phyloP scores from a whole-genome alignment of 2,113 vertebrate species.

The Ibidorhyncha struthersii region DNA sequence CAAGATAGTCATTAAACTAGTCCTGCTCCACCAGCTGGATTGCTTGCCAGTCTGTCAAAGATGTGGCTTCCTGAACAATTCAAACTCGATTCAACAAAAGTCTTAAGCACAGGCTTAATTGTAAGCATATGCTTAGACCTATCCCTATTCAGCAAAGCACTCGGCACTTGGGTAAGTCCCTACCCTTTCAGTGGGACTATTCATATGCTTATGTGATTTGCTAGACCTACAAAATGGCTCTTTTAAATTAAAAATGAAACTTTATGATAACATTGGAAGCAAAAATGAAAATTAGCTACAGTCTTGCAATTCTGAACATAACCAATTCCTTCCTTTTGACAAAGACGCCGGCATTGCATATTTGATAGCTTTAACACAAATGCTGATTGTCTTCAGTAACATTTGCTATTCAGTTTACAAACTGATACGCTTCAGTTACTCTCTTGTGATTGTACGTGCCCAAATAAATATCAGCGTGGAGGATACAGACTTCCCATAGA shows the following conservation, averaged over 20 bases:
- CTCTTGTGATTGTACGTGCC: conserved; percentile 45
- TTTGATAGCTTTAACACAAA: conserved; percentile 14
- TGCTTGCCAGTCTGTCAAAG: conserved; percentile 9
- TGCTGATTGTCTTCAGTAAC: conserved; percentile 57
- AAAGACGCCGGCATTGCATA: neutral
- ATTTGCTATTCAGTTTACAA: neutral
- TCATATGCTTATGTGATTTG: conserved; percentile 56
- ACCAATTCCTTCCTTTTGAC: conserved; percentile 13
- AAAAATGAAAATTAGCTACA: conserved; percentile 42
- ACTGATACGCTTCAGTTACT: conserved; percentile 10
- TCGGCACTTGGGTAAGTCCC: neutral
- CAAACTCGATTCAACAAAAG: conserved; percentile 20
- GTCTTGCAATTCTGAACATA: conserved; percentile 27
- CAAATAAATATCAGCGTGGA: conserved; percentile 45
- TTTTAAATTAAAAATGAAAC: conserved; percentile 41
- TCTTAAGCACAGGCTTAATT: conserved; percentile 51
- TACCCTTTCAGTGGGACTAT: conserved; percentile 14
- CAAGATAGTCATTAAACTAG: conserved; percentile 1
- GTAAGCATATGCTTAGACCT: conserved; percentile 58
- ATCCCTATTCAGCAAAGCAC: conserved; percentile 36
- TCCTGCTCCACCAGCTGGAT: conserved; percentile 1
- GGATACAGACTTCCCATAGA: neutral
- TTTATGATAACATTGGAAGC: conserved; percentile 20
- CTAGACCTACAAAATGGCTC: neutral
- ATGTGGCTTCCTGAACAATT: conserved; percentile 40